Evolutionary conservation across 2,797 vertebrate genomes (phyloP), one percentile per base, ranked within the genome.

Genomic region (Tarsius wallacei): DNA sequence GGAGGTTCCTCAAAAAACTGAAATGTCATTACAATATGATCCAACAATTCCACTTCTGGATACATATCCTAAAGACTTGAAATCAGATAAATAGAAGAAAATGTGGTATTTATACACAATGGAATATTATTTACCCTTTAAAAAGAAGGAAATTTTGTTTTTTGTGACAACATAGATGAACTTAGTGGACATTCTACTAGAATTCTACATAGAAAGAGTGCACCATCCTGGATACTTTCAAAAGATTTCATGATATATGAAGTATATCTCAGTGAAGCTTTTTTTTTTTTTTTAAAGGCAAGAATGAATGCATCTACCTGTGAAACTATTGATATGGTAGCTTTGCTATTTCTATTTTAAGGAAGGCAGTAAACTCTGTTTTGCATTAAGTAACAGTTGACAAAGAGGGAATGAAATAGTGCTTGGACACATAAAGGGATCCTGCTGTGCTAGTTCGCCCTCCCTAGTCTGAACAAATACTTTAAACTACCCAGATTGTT

Each of bases 351-450:
- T 90, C n/a, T 1, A 51, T 76, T 87, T 93, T 93, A 93, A 82
- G 90, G 47, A 93, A 93, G 63, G 47, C 14, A 55, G 5, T 90
- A 76, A 90, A 78, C 19, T 87, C 66, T 83, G 70, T 70, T 90
- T 83, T 90, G 14, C 31, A 84, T 73, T 91, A 93, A 87, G 31
- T 89, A 51, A 57, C 76, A 82, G 64, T 8, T 70, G 70, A 93
- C 71, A 47, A 68, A 24, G 64, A 83, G 3, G 70, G 49, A 95
- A 49, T 66, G 21, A 26, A 77, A 21, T 49, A 64, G 28, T 76
- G 7, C 36, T 26, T 47, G 24, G 28, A 10, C 10, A 13, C 55
- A 22, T 61, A 42, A 64, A 55, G 53, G 28, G 24, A 49, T 17
- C 28, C 7, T 83, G 49, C 63, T 53, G 11, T 70, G 31, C 33